These are phyloP conservation scores for Bellardia pandia DNA, from an alignment of 2,888 invertebrate genomes.

Conservation along the genomic window DNA sequence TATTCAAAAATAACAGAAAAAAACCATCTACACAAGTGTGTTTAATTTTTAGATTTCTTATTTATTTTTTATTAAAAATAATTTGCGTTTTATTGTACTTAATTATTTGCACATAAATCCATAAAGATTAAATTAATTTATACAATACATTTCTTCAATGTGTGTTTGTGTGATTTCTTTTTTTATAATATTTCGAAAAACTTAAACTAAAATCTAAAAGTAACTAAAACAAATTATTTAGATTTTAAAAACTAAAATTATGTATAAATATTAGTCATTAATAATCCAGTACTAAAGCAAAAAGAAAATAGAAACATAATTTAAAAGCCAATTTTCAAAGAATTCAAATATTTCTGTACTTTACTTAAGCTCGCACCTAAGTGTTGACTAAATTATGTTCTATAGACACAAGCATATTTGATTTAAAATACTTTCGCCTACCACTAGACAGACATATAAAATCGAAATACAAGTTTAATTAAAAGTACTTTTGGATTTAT, in stretches of 20 bases:
- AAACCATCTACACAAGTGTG: no score
- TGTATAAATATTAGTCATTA: slow-evolving; percentile 27
- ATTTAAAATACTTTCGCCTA: not conserved
- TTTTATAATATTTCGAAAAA: slow-evolving; percentile 13
- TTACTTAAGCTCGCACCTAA: not conserved
- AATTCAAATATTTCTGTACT: no score
- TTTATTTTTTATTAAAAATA: slow-evolving; percentile 45
- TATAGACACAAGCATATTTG: not conserved
- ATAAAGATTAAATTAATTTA: slow-evolving; percentile 49
- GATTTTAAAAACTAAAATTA: not conserved
- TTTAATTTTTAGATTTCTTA: not conserved
- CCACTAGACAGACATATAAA: not conserved
- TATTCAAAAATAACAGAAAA: no score
- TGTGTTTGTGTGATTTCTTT: not conserved
- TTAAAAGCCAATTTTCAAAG: not conserved
- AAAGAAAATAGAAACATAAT: not conserved
- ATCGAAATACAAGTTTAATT: slow-evolving; percentile 32
- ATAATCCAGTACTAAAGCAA: slow-evolving; percentile 8
- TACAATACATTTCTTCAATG: slow-evolving; percentile 42
- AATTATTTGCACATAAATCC: slow-evolving; percentile 71
- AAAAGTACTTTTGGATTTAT: slow-evolving; percentile 45
- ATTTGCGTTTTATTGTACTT: slow-evolving; percentile 62
- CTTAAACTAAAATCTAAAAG: slow-evolving; percentile 18
- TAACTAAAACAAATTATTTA: slow-evolving; percentile 30
- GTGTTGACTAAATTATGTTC: slow-evolving; percentile 7